Percentiles rank a stretch among this genome's conserved stretches.
Evolutionary conservation across 2,113 vertebrate genomes (phyloP).

Genomic region (Sylvietta virens): DNA sequence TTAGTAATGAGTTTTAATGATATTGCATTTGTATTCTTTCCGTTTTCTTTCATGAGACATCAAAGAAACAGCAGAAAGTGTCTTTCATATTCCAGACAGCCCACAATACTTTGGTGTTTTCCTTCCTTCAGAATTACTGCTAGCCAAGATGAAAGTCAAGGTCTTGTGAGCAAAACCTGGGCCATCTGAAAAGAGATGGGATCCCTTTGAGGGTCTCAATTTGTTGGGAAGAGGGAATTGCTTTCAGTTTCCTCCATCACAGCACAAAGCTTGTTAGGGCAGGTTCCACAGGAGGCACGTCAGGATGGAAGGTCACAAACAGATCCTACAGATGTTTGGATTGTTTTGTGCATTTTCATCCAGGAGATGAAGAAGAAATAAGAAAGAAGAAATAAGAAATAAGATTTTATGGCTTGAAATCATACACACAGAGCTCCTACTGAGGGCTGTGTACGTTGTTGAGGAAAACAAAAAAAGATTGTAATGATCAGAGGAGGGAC

Average conservation of each 20-base stretch:
- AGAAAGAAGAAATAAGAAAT: neutral
- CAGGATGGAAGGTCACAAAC: neutral
- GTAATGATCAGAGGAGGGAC: neutral
- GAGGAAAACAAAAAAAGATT: neutral
- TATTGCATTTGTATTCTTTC: constrained; percentile 1
- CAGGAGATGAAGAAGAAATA: neutral
- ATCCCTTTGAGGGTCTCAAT: neutral
- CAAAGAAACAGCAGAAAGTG: constrained; percentile 14
- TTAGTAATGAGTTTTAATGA: constrained; percentile 3
- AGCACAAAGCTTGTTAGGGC: neutral
- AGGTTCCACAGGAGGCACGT: neutral
- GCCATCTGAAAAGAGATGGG: constrained; percentile 18
- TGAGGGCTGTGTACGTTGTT: neutral
- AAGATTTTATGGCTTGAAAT: neutral
- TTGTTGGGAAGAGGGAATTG: constrained; percentile 12
- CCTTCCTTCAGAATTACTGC: constrained; percentile 1
- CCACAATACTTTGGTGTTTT: constrained; percentile 1
- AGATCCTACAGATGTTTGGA: neutral
- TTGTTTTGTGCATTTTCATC: neutral
- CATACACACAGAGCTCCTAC: neutral
- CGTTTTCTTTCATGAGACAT: constrained; percentile 32
- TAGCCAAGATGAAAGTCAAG: constrained; percentile 57
- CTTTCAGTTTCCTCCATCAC: neutral
- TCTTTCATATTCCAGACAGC: constrained; percentile 15
- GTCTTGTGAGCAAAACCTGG: constrained; percentile 20